phyloP scores from a whole-genome alignment of 2,888 invertebrate species.

The Noctuana brunneofusca region DNA sequence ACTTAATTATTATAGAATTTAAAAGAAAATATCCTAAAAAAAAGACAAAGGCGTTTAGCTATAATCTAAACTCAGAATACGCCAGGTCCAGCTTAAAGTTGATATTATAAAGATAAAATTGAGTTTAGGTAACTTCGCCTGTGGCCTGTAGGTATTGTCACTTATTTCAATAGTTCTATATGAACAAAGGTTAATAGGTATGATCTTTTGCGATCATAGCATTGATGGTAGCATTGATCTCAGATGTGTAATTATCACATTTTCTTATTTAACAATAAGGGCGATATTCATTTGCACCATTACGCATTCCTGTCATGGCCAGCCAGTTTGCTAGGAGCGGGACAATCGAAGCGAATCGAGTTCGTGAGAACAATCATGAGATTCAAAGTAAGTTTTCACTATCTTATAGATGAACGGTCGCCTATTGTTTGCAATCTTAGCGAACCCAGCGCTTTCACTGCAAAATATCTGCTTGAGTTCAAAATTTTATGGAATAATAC shows the following conservation, averaged over 20 bases:
- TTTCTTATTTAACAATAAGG: conserved; percentile 28
- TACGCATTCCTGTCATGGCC: conserved; percentile 40
- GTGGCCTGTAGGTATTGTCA: background rate
- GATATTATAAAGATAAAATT: too few species aligned
- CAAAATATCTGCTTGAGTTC: conserved; percentile 27
- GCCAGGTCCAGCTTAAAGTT: too few species aligned
- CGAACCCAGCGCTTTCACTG: conserved; percentile 38
- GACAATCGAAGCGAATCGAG: conserved; percentile 45
- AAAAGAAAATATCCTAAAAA: too few species aligned
- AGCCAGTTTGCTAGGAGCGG: conserved; percentile 35
- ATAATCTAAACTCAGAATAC: too few species aligned
- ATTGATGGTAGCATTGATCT: conserved; percentile 27
- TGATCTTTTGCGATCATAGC: conserved; percentile 18
- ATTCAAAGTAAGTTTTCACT: conserved; percentile 47
- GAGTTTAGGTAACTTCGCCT: too few species aligned
- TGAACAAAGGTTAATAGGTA: conserved; percentile 25
- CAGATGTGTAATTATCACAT: conserved; percentile 28
- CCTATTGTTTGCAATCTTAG: conserved; percentile 39
- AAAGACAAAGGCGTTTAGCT: too few species aligned
- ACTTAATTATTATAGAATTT: too few species aligned
- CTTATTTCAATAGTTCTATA: conserved; percentile 12
- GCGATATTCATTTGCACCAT: conserved; percentile 23
- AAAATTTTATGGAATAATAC: background rate
- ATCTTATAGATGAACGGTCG: conserved; percentile 43
- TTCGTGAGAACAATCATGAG: conserved; percentile 47